phyloP scores from a whole-genome alignment of 2,888 invertebrate genomes.

The Notodonta dromedarius region DNA sequence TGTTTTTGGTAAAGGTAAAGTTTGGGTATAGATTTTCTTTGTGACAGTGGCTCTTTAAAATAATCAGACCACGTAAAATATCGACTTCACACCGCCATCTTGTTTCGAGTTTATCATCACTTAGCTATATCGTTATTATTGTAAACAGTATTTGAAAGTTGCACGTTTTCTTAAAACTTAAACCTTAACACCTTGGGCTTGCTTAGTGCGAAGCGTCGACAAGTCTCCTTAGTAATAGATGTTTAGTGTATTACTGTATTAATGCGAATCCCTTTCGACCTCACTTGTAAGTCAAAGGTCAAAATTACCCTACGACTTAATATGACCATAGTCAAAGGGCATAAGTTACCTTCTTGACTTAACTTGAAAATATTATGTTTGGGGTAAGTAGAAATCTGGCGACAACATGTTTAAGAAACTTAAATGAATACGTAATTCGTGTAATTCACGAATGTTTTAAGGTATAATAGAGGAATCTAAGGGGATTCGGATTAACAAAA shows the following conservation, averaged over 20 bases:
- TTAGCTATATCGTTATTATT: constrained; percentile 3
- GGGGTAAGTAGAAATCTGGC: too few relatives aligned
- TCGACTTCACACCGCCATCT: not conserved
- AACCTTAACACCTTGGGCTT: constrained; percentile 42
- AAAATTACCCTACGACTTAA: not conserved
- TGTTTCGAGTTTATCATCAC: not conserved
- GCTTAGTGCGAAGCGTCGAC: constrained; percentile 47
- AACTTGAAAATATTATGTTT: not conserved
- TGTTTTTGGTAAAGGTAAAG: not conserved
- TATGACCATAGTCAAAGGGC: not conserved
- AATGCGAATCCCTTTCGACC: constrained; percentile 40
- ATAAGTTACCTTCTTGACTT: not conserved
- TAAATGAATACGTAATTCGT: too few relatives aligned
- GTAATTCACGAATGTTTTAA: too few relatives aligned
- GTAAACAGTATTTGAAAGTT: constrained; percentile 42
- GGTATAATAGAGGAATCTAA: constrained; percentile 15
- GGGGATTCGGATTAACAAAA: constrained; percentile 41
- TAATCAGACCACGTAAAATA: not conserved
- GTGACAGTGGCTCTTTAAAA: too few relatives aligned
- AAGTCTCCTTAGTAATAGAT: constrained; percentile 50
- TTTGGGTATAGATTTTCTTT: not conserved
- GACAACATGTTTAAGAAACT: too few relatives aligned
- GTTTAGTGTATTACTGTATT: constrained; percentile 44
- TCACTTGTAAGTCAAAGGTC: not conserved
- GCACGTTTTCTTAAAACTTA: constrained; percentile 48